These are phyloP conservation scores for Himalopsyche tibetana DNA, from an alignment of 2,888 invertebrate genomes.

Conservation along the genomic window DNA sequence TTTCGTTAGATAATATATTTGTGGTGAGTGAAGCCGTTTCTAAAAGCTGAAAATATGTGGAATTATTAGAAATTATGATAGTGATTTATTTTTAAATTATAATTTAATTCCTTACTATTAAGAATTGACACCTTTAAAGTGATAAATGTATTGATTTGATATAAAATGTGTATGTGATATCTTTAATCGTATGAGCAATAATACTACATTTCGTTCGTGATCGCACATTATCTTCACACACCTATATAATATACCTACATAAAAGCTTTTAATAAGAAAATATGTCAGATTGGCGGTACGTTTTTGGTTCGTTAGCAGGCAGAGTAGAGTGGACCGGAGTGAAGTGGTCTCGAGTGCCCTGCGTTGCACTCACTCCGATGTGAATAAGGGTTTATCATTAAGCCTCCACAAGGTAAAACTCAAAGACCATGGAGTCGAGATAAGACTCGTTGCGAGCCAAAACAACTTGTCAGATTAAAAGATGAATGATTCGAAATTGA, in stretches of 20 bases:
- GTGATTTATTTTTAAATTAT: no score
- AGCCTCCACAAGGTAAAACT: constrained; percentile 59
- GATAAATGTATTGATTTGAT: no score
- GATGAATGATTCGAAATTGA: constrained; percentile 64
- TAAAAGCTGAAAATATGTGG: no score
- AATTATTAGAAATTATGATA: no score
- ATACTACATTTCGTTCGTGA: constrained; percentile 49
- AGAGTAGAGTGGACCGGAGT: constrained; percentile 46
- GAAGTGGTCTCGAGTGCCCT: constrained; percentile 53
- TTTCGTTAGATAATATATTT: no score
- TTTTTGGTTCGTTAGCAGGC: constrained; percentile 62
- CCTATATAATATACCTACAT: constrained; percentile 5
- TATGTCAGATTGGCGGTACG: constrained; percentile 46
- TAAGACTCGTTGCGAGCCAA: constrained; percentile 62
- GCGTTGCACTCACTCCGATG: constrained; percentile 45
- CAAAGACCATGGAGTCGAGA: constrained; percentile 56
- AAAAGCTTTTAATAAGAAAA: constrained; percentile 61
- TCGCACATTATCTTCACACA: constrained; percentile 53
- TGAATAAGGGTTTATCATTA: constrained; percentile 65
- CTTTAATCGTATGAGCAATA: background rate
- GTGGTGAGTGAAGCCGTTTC: no score
- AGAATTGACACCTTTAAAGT: no score
- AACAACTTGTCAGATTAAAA: constrained; percentile 66
- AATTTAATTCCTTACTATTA: no score
- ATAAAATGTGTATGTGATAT: no score